Conservation (phyloP, 2,113 vertebrate species). For the Dunckerocampus dactyliophorus region DNA sequence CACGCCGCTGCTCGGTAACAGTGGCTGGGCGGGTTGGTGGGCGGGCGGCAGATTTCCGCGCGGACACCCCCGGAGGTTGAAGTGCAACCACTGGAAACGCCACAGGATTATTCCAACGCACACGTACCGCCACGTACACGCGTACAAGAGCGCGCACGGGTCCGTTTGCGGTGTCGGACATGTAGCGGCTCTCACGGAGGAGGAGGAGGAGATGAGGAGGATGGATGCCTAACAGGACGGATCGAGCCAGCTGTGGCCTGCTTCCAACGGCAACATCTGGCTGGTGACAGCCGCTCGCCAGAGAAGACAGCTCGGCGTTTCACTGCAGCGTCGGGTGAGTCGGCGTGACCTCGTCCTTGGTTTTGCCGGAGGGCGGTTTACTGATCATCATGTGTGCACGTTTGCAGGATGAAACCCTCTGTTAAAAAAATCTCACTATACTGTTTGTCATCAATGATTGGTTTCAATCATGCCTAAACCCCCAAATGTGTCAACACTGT, state of each 20-base stretch:
- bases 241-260: conserved; percentile 68
- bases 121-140: not conserved
- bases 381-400: conserved; percentile 1
- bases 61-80: conserved; percentile 29
- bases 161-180: conserved; percentile 39
- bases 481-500: conserved; percentile 20
- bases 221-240: conserved; percentile 58
- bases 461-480: conserved; percentile 4
- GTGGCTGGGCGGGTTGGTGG: conserved; percentile 44
- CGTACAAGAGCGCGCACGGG: conserved; percentile 23
- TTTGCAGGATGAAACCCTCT: too few species aligned
- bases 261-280: conserved; percentile 64
- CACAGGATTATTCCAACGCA: not conserved
- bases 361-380: not conserved
- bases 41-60: conserved; percentile 31
- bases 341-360: conserved; percentile 59
- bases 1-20: conserved; percentile 51
- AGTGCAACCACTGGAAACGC: conserved; percentile 2
- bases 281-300: conserved; percentile 31
- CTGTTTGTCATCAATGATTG: conserved; percentile 19
- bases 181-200: conserved; percentile 47
- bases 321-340: conserved; percentile 22
- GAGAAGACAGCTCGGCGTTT: not conserved
- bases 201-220: conserved; percentile 18
- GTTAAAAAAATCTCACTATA: conserved; percentile 2